Evolutionary conservation across 2,888 invertebrate genomes (phyloP).

Genomic region (Leptinotarsa tumamoca): DNA sequence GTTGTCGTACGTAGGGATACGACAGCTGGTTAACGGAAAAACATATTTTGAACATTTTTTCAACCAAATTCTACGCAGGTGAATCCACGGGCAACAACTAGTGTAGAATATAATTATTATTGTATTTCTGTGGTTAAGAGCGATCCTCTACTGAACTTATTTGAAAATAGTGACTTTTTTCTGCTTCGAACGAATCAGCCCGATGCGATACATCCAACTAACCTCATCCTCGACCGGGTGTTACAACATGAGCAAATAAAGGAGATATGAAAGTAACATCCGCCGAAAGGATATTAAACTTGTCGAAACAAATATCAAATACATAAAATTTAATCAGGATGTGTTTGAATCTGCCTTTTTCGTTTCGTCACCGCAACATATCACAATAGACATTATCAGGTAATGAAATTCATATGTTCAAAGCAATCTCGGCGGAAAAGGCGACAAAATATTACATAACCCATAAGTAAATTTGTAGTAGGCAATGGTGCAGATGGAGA

Average conservation of each 20-base stretch:
- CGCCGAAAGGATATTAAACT: constrained; percentile 5
- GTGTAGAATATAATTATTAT: no score
- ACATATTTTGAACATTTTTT: no score
- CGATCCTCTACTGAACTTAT: no score
- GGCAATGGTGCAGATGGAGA: background rate
- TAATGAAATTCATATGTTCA: constrained; percentile 3
- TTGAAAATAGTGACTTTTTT: no score
- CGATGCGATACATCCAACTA: background rate
- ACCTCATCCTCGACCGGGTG: background rate
- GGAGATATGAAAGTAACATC: constrained; percentile 15
- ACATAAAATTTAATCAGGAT: constrained; percentile 14
- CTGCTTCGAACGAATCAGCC: no score
- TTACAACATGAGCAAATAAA: background rate
- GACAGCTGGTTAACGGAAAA: no score
- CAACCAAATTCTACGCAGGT: no score
- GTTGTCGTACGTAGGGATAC: no score
- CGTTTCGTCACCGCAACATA: constrained; percentile 13
- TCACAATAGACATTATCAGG: constrained; percentile 12
- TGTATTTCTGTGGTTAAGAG: no score
- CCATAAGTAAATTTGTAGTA: constrained; percentile 14
- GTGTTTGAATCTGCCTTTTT: constrained; percentile 17
- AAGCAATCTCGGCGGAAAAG: constrained; percentile 10
- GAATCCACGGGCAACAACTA: no score
- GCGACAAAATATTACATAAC: constrained; percentile 13
- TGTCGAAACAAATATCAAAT: constrained; percentile 18